Conservation (phyloP, 2,888 invertebrate species). For the Bembecia ichneumoniformis region DNA sequence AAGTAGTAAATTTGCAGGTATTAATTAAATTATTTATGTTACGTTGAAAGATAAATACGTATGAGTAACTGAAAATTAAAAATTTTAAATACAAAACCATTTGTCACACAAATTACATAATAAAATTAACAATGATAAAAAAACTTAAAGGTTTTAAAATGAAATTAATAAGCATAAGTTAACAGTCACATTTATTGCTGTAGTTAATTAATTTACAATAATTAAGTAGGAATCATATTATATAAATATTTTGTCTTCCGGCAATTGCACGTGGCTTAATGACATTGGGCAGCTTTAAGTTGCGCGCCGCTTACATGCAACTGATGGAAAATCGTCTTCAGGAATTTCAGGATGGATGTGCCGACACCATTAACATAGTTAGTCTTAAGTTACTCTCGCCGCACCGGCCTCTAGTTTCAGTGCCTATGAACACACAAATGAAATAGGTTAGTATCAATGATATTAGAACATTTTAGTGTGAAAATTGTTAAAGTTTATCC, state of each 20-base stretch:
- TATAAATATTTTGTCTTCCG: constrained; percentile 60
- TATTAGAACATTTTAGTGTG: neutral
- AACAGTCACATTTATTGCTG: neutral
- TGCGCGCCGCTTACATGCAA: constrained; percentile 38
- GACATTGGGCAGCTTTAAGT: constrained; percentile 12
- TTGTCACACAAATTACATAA: too few species aligned
- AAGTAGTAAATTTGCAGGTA: too few species aligned
- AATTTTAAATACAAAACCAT: too few species aligned
- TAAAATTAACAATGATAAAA: too few species aligned
- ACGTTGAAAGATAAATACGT: too few species aligned
- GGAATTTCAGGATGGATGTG: constrained; percentile 46
- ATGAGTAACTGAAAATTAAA: too few species aligned
- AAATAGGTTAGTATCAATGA: neutral
- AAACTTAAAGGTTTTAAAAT: too few species aligned
- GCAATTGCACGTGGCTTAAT: constrained; percentile 49
- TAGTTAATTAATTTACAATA: neutral
- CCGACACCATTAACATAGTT: constrained; percentile 48
- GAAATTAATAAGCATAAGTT: too few species aligned
- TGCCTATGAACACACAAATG: constrained; percentile 30
- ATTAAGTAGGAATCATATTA: neutral
- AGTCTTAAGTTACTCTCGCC: constrained; percentile 28
- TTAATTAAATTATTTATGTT: too few species aligned
- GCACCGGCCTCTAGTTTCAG: constrained; percentile 24
- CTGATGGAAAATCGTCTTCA: constrained; percentile 61
- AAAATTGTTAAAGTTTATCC: neutral